phyloP scores from a whole-genome alignment of 2,888 invertebrate species.

The Tuberolachnus salignus region DNA sequence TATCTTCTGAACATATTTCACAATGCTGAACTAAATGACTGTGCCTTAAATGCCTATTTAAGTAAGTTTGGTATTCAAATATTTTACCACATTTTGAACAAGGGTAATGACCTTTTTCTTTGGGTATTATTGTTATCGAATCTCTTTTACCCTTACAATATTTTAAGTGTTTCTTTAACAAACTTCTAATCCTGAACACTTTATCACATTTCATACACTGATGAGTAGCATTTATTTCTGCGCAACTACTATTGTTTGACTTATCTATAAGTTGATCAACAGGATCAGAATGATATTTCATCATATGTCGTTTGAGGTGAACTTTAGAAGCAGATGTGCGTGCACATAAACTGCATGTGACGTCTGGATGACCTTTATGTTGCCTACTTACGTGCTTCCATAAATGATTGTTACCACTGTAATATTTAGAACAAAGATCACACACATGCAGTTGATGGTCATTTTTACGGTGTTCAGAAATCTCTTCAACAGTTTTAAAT shows the following conservation, averaged over 20 bases:
- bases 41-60: conserved; percentile 66
- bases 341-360: conserved; percentile 68
- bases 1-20: conserved; percentile 66
- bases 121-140: conserved; percentile 61
- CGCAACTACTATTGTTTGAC: conserved; percentile 43
- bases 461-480: conserved; percentile 66
- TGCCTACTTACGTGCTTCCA: conserved; percentile 71
- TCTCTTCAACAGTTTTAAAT: conserved; percentile 65
- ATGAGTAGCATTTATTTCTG: conserved; percentile 43
- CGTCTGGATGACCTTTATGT: conserved; percentile 68
- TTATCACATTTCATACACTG: conserved; percentile 57
- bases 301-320: conserved; percentile 67
- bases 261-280: conserved; percentile 56
- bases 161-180: conserved; percentile 68
- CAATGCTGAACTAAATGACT: conserved; percentile 68
- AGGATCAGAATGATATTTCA: conserved; percentile 59
- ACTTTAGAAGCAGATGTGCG: conserved; percentile 69
- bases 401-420: conserved; percentile 68
- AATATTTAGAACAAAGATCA: conserved; percentile 69
- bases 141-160: conserved; percentile 63
- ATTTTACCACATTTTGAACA: conserved; percentile 68
- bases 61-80: conserved; percentile 65
- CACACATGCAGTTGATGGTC: conserved; percentile 68
- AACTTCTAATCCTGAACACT: conserved; percentile 66
- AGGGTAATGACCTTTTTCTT: conserved; percentile 60